A percentile compares a stretch with the other conserved stretches of the same genome.
Conservation (phyloP, 2,797 vertebrate genomes). For the Acridotheres tristis region DNA sequence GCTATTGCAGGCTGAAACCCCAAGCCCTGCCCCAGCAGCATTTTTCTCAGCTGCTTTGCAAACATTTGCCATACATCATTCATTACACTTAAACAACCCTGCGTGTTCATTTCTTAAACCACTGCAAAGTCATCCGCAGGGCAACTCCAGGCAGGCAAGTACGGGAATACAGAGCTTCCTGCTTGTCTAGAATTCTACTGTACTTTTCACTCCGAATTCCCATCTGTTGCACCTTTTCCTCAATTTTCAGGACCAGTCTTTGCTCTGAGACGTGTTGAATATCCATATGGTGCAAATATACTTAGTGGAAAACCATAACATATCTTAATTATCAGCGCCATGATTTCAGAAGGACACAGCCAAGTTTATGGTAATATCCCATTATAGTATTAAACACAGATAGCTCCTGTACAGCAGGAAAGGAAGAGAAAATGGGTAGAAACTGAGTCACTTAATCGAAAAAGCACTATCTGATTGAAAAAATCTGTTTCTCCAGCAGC, state of each 20-base stretch:
- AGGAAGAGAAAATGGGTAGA: slow-evolving; percentile 6
- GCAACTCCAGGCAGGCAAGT: slow-evolving; percentile 2
- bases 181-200: neutral
- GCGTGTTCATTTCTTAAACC: neutral
- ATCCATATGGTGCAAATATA: neutral
- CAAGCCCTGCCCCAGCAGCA: slow-evolving; percentile 8
- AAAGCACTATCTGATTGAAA: slow-evolving; percentile 58
- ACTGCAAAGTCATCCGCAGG: slow-evolving; percentile 8
- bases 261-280: neutral
- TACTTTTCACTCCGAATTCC: neutral
- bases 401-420: slow-evolving; percentile 13
- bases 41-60: slow-evolving; percentile 25
- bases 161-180: neutral
- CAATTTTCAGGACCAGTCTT: neutral
- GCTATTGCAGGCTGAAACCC: neutral
- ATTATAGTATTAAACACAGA: slow-evolving; percentile 6
- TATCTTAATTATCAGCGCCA: neutral
- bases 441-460: slow-evolving; percentile 17
- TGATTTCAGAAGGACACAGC: neutral
- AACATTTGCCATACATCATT: slow-evolving; percentile 26
- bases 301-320: neutral
- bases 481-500: slow-evolving; percentile 27
- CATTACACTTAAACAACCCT: neutral
- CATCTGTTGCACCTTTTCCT: neutral
- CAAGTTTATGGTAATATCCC: neutral